Evolutionary conservation across 2,797 vertebrate species (phyloP).

Genomic region (Melanotaenia nigrans): DNA sequence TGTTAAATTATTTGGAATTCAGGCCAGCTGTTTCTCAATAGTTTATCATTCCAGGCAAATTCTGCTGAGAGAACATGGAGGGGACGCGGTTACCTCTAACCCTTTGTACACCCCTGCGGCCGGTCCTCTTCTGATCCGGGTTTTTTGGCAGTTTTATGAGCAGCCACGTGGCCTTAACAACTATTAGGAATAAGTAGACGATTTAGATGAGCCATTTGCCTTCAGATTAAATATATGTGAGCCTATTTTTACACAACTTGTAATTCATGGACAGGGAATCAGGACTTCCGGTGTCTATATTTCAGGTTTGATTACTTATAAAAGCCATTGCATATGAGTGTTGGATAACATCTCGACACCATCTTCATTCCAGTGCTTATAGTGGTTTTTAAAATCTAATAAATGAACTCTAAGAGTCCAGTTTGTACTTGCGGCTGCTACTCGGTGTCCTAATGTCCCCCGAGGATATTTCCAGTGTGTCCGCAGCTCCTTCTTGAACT

Average conservation of each 20-base stretch:
- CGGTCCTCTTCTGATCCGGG: conserved; percentile 56
- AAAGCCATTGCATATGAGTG: conserved; percentile 39
- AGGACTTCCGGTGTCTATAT: conserved; percentile 40
- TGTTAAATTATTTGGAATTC: conserved; percentile 49
- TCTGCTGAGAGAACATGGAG: conserved; percentile 35
- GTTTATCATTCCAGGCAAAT: conserved; percentile 13
- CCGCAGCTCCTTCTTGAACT: conserved; percentile 11
- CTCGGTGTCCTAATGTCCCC: conserved; percentile 13
- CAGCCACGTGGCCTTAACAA: conserved; percentile 77
- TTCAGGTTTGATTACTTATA: conserved; percentile 47
- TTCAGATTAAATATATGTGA: conserved; percentile 52
- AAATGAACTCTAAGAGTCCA: conserved; percentile 28
- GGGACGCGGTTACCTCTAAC: conserved; percentile 45
- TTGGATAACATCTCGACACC: conserved; percentile 1
- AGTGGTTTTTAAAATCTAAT: conserved; percentile 21
- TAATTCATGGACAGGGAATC: conserved; percentile 35
- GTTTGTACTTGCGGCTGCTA: conserved; percentile 13
- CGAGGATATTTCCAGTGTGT: conserved; percentile 16
- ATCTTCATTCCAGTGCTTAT: conserved; percentile 17
- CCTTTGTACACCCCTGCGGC: conserved; percentile 4
- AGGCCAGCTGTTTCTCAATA: conserved; percentile 38
- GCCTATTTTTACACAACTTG: conserved; percentile 39
- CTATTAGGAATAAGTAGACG: conserved; percentile 28
- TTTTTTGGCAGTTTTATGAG: conserved; percentile 43
- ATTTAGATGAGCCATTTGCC: conserved; percentile 65